Conservation (phyloP, 2,113 vertebrate genomes). For the Symphodus melops region DNA sequence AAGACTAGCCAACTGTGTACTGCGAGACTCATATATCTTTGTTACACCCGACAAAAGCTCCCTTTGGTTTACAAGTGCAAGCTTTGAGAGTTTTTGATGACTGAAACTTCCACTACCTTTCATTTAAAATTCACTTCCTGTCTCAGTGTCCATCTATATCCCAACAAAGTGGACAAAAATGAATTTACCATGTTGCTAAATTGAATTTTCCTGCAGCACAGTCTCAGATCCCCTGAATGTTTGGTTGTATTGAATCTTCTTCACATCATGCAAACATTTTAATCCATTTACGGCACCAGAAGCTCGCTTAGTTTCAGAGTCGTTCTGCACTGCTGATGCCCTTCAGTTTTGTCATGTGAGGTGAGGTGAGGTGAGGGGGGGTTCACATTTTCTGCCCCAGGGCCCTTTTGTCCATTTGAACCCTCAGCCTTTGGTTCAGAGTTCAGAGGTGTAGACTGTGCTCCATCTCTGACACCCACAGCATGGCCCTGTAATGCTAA, state of each 20-base stretch:
- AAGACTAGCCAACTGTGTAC: constrained; percentile 70
- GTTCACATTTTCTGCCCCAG: constrained; percentile 60
- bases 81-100: constrained; percentile 66
- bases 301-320: constrained; percentile 38
- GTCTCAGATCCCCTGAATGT: constrained; percentile 63
- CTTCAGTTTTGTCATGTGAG: constrained; percentile 51
- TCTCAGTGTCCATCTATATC: constrained; percentile 64
- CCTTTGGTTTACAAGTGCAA: constrained; percentile 63
- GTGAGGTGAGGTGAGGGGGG: constrained; percentile 52
- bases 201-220: constrained; percentile 67
- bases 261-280: constrained; percentile 66
- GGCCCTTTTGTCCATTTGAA: constrained; percentile 69
- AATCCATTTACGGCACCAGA: constrained; percentile 33
- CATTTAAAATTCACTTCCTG: constrained; percentile 68
- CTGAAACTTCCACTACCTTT: constrained; percentile 76
- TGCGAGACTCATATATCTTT: constrained; percentile 72
- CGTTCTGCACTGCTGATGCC: constrained; percentile 48
- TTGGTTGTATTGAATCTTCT: constrained; percentile 68
- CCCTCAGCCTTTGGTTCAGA: constrained; percentile 63
- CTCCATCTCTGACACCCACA: constrained; percentile 43
- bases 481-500: constrained; percentile 25
- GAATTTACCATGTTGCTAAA: constrained; percentile 68
- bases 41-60: constrained; percentile 73
- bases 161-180: constrained; percentile 60
- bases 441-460: constrained; percentile 64